Evolutionary conservation across 2,797 vertebrate species (phyloP).

Genomic region (Acropternis orthonyx): DNA sequence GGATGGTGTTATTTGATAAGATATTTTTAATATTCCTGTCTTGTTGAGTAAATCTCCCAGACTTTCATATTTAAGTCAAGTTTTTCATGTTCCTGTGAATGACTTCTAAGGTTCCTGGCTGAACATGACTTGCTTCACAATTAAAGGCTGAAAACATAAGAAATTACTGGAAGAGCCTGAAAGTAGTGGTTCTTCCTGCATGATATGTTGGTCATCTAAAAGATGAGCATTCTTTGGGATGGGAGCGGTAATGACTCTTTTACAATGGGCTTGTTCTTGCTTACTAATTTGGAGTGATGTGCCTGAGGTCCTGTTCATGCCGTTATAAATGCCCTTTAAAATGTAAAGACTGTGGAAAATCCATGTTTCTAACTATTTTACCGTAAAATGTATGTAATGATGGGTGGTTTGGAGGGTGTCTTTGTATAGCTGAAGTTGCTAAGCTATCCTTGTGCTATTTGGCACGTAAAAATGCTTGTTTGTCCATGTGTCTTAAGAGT

Average conservation of each 20-base stretch:
- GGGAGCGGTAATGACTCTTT: background rate
- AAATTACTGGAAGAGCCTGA: background rate
- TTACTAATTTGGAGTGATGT: background rate
- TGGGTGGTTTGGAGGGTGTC: background rate
- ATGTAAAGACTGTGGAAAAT: background rate
- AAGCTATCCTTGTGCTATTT: background rate
- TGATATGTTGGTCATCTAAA: background rate
- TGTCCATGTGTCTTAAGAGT: background rate
- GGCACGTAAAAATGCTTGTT: background rate
- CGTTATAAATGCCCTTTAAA: background rate
- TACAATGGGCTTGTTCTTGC: background rate
- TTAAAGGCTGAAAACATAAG: background rate
- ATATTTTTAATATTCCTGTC: background rate
- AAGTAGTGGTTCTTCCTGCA: background rate
- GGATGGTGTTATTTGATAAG: background rate
- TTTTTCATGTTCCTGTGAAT: background rate
- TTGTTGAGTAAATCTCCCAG: background rate
- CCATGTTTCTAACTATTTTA: background rate
- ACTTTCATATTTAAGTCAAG: background rate
- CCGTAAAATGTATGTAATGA: background rate
- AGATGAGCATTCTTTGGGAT: background rate
- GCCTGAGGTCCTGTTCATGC: background rate
- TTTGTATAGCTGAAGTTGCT: background rate
- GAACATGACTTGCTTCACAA: background rate
- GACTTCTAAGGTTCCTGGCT: background rate